phyloP scores from a whole-genome alignment of 2,797 vertebrate genomes.

The Sebastes melanostomus region DNA sequence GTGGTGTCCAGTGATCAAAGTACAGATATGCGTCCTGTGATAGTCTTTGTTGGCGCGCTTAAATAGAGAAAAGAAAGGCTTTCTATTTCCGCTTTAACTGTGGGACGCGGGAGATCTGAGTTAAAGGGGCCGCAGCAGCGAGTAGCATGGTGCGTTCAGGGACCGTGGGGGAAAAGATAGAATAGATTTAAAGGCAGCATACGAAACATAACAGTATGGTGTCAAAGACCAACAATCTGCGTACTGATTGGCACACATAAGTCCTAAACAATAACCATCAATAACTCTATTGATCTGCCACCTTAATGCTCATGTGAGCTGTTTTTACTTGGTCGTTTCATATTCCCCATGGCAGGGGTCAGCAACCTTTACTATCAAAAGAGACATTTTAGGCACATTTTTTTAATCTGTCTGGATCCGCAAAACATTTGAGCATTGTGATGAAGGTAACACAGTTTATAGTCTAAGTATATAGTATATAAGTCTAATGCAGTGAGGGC shows the following conservation, averaged over 20 bases:
- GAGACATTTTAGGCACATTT: too few species aligned
- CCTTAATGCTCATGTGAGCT: too few species aligned
- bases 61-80: slow-evolving; percentile 78
- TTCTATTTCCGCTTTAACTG: slow-evolving; percentile 79
- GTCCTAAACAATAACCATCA: neutral
- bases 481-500: too few species aligned
- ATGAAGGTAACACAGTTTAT: too few species aligned
- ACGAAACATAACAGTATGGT: neutral
- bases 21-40: neutral
- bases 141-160: neutral
- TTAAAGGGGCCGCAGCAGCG: slow-evolving; percentile 79
- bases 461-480: too few species aligned
- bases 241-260: neutral
- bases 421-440: too few species aligned
- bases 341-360: too few species aligned
- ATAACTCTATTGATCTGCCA: too few species aligned
- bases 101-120: slow-evolving; percentile 78
- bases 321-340: too few species aligned
- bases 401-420: too few species aligned
- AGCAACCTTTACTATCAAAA: too few species aligned
- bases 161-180: neutral
- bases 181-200: too few species aligned
- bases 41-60: slow-evolving; percentile 84
- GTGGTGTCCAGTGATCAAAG: neutral
- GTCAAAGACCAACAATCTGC: neutral